Conservation (phyloP, 1,140 invertebrate genomes). For the Acromyrmex charruanus region DNA sequence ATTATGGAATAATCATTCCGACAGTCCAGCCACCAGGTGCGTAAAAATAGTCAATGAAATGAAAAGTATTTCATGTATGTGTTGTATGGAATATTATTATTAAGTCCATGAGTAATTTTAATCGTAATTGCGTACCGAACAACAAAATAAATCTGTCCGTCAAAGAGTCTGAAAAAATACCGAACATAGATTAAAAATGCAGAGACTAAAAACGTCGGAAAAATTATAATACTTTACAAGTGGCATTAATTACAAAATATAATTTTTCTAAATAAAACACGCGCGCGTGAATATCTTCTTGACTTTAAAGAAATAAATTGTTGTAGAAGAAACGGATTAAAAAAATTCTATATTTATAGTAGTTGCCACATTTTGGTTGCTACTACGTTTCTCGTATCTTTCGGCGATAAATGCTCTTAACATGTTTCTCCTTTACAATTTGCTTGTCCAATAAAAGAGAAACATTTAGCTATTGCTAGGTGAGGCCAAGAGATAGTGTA, state of each 20-base stretch:
- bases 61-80: neutral
- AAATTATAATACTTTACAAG: neutral
- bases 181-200: neutral
- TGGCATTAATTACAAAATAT: neutral
- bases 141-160: slow-evolving; percentile 6
- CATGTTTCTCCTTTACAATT: neutral
- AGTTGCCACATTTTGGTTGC: neutral
- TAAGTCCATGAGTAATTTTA: neutral
- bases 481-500: neutral
- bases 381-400: slow-evolving; percentile 3
- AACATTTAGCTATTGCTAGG: slow-evolving; percentile 18
- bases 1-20: slow-evolving; percentile 32
- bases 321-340: neutral
- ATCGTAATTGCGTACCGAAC: neutral
- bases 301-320: neutral
- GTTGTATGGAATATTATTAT: neutral
- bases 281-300: neutral
- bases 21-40: neutral
- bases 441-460: slow-evolving; percentile 19
- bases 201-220: neutral
- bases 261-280: neutral
- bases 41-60: neutral
- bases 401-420: slow-evolving; percentile 22
- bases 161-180: neutral
- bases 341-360: neutral